These are phyloP conservation scores for Drosophila incognita DNA, from an alignment of 2,888 invertebrate species.

Conservation along the genomic window DNA sequence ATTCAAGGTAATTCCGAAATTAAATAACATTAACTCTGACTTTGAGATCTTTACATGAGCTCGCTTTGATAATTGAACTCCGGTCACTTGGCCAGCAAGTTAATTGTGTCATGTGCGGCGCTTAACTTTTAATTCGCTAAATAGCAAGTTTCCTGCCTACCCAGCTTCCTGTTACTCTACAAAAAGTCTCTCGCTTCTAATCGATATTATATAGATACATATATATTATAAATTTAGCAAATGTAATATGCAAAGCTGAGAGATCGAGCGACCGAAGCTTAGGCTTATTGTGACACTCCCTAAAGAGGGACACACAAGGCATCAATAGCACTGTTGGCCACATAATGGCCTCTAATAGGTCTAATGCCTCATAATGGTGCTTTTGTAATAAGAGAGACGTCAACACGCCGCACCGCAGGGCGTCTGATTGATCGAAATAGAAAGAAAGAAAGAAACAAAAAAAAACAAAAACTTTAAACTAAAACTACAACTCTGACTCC, in stretches of 20 bases:
- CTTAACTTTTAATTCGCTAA: constrained; percentile 46
- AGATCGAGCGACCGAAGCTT: background rate
- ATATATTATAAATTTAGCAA: background rate
- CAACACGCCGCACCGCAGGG: constrained; percentile 77
- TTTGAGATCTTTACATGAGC: constrained; percentile 67
- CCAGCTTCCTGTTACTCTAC: constrained; percentile 35
- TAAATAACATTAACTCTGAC: constrained; percentile 66
- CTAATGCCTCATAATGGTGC: constrained; percentile 76
- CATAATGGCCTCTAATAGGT: constrained; percentile 62
- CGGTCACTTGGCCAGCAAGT: constrained; percentile 26
- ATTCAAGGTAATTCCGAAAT: constrained; percentile 58
- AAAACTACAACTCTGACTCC: background rate
- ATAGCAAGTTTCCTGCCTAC: constrained; percentile 57
- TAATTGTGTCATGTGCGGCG: constrained; percentile 51
- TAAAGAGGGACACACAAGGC: constrained; percentile 10
- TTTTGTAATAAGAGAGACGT: constrained; percentile 77
- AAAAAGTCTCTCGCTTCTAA: background rate
- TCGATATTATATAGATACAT: constrained; percentile 3
- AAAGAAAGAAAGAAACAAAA: constrained; percentile 1
- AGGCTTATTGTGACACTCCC: constrained; percentile 70
- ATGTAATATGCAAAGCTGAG: background rate
- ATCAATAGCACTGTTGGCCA: constrained; percentile 48
- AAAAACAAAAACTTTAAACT: background rate
- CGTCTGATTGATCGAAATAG: constrained; percentile 55
- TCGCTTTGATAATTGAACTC: constrained; percentile 51